Evolutionary conservation across 2,888 invertebrate genomes (phyloP), one percentile per base, ranked within the genome.

Genomic region (Tethea ocularis): DNA sequence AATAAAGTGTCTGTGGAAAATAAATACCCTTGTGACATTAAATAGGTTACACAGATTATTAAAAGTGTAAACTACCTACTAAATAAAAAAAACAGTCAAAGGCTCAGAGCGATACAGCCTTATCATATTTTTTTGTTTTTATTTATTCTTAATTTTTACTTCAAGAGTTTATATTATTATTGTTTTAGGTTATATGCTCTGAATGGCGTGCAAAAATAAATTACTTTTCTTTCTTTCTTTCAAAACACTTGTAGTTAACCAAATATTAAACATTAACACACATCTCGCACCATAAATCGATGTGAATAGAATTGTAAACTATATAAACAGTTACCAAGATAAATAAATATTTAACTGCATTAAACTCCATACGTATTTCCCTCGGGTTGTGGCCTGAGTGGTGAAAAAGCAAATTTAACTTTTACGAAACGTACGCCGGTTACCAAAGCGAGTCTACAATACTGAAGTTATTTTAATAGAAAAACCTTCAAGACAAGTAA

Each of bases 401-500:
- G 66, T 67, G 68, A 69, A 60, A 72, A 66, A 64, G 61, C 66
- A 57, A 77, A 78, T 78, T 74, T 74, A 79, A 79, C 74, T 79
- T 78, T 66, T 67, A 74, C 71, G 46, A 46, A 46, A 46, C 46
- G n/a, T 46, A 20, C 20, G 17, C 20, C 20, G 46, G 46, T 20
- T 41, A 10, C 46, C 46, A 2, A 20, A 20, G 46, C 20, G 20
- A 46, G 46, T 46, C 15, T 10, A 69, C 67, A 69, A 75, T 69
- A 71, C 66, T 67, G 57, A 75, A 74, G 64, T 68, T 67, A 57
- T 72, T 78, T 70, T 82, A 76, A 80, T 79, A 82, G 77, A 76
- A 79, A 82, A 82, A 82, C 76, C 75, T 78, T 68, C 60, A 66
- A 67, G 66, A 72, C 75, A 74, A 76, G 75, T 69, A 74, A 76